These are phyloP conservation scores for Orius insidiosus DNA, from an alignment of 1,140 invertebrate genomes.

Conservation along the genomic window DNA sequence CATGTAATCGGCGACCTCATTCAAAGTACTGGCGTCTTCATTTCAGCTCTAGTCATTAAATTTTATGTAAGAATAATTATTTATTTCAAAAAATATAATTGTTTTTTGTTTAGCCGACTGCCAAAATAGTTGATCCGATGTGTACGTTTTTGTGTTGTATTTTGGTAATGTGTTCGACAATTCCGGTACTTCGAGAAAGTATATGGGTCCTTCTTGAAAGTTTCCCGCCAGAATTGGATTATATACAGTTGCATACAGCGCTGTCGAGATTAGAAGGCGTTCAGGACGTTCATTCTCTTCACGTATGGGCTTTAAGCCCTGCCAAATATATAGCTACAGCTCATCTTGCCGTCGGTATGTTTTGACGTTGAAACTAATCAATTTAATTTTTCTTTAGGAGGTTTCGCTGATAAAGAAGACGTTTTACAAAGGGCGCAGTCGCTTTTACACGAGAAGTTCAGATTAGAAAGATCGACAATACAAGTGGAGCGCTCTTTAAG, in stretches of 20 bases:
- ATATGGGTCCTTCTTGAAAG: constrained; percentile 63
- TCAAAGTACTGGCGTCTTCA: constrained; percentile 71
- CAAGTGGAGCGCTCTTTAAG: constrained; percentile 13
- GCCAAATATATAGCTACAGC: constrained; percentile 49
- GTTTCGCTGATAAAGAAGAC: constrained; percentile 11
- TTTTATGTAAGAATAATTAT: constrained; percentile 44
- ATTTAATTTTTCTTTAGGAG: neutral
- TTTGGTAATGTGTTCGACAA: constrained; percentile 64
- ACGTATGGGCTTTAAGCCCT: constrained; percentile 64
- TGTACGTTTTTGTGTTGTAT: constrained; percentile 79
- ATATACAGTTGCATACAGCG: constrained; percentile 30
- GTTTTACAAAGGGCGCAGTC: constrained; percentile 13
- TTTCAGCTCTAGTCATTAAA: constrained; percentile 68
- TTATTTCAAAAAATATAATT: neutral
- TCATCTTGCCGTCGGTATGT: constrained; percentile 55
- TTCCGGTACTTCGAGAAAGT: constrained; percentile 56
- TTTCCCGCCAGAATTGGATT: constrained; percentile 41
- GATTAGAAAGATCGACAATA: constrained; percentile 15
- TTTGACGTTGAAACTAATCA: neutral
- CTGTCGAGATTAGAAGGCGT: constrained; percentile 45
- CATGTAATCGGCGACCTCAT: constrained; percentile 84
- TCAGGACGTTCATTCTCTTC: constrained; percentile 55
- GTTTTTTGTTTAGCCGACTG: constrained; percentile 37
- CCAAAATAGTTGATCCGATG: constrained; percentile 68
- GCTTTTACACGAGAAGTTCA: constrained; percentile 16